Percentiles rank a stretch among this genome's conserved stretches.
Conservation (phyloP, 2,888 invertebrate genomes). For the Cerastis rubricosa region DNA sequence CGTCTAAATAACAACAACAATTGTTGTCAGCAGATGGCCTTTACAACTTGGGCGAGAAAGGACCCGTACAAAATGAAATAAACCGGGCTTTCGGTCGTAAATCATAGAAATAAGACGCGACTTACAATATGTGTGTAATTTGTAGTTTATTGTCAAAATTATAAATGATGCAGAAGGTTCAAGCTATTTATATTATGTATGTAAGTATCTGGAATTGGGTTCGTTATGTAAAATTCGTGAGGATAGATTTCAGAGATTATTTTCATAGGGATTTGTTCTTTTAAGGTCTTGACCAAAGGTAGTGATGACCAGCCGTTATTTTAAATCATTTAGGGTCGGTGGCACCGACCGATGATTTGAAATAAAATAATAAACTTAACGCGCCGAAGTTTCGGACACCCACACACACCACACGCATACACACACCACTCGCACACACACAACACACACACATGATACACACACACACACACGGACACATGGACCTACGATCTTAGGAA, state of each 20-base stretch:
- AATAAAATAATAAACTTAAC: too few species aligned
- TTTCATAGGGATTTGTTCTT: not conserved
- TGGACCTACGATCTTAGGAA: not conserved
- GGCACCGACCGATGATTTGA: too few species aligned
- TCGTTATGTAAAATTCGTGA: not conserved
- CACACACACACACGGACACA: too few species aligned
- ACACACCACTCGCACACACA: too few species aligned
- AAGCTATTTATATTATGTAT: not conserved
- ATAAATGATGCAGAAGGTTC: conserved; percentile 15
- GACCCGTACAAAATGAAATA: conserved; percentile 42
- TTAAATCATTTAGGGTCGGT: not conserved
- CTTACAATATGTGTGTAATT: conserved; percentile 40
- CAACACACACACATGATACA: too few species aligned
- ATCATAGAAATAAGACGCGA: conserved; percentile 48
- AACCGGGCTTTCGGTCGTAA: conserved; percentile 34
- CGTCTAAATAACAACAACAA: conserved; percentile 22
- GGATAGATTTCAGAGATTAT: not conserved
- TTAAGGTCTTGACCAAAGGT: not conserved
- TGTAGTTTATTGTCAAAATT: conserved; percentile 48
- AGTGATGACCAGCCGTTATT: not conserved
- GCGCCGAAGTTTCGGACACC: too few species aligned
- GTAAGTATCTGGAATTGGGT: not conserved
- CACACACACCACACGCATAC: too few species aligned
- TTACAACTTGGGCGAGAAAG: conserved; percentile 37
- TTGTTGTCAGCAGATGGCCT: conserved; percentile 43